Base-by-base conservation (phyloP, 2,888 invertebrate species). In the Crocallis elinguaria region DNA sequence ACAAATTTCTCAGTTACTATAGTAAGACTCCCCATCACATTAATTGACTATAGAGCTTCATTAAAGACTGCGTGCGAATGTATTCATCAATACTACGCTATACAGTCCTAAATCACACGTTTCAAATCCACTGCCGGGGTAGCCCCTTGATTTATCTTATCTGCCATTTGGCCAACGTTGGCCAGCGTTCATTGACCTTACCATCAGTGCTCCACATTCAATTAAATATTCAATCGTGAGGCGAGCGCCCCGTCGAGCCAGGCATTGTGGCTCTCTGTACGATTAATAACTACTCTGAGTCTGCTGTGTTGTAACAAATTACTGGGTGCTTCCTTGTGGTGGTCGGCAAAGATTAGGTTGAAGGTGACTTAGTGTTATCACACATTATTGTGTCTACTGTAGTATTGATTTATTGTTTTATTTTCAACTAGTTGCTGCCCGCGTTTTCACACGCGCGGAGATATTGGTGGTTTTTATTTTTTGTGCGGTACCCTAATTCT, bases 191-290 rank as follows among this genome's bases (percentile, higher is more conserved):
- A 59, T 62, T 68, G 67, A 81, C 76, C 82, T 60, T 70, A 56
- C 64, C 66, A 71, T 57, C 50, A 67, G 67, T 70, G 79, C 71
- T 79, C 78, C 67, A 79, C 76, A 80, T 86, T 82, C 79, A 84
- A 88, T 89, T 83, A 87, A 86, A 86, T 81, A 85, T 86, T 88
- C 80, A 84, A 83, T 83, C 73, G 77, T 66, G 66, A 67, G 68
- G 67, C 69, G 66, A 57, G 70, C 71, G 65, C 74, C 77, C 75
- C 64, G 69, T 68, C 57, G 73, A 57, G 74, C 61, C 69, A 54
- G 57, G 67, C 75, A 72, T 75, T 81, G 81, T 78, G 69, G 48
- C 46, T 46, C 57, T 60, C 64, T 62, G 36, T 23, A 59, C 64
- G 74, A 79, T 83, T 83, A 79, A 79, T 77, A 76, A 76, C 71